Percentiles rank a stretch among this genome's conserved stretches.
These are phyloP conservation scores for Orthosia gracilis DNA, from an alignment of 2,888 invertebrate species.

Conservation along the genomic window DNA sequence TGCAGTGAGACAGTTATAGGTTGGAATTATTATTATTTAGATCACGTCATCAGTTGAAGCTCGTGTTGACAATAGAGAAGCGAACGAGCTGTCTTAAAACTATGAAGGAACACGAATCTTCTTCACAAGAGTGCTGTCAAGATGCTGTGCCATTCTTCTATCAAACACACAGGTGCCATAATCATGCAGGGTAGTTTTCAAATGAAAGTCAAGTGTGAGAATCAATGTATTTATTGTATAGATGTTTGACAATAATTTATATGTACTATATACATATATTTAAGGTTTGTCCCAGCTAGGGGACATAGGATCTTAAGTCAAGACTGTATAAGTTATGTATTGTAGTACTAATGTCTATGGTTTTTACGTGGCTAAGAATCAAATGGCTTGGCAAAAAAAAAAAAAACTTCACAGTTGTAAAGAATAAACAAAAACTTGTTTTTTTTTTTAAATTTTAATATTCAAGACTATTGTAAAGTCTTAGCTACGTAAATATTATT, in stretches of 20 bases:
- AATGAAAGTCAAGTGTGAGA: constrained; percentile 67
- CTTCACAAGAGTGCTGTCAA: constrained; percentile 42
- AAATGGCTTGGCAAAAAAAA: no score
- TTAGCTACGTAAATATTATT: constrained; percentile 20
- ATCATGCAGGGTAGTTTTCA: constrained; percentile 50
- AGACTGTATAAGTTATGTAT: constrained; percentile 11
- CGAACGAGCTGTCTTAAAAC: constrained; percentile 15
- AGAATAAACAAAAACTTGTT: not conserved
- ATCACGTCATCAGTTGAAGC: no score
- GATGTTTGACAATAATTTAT: constrained; percentile 51
- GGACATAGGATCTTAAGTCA: no score
- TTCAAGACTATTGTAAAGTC: not conserved
- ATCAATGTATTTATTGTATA: constrained; percentile 64
- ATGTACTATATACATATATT: constrained; percentile 28
- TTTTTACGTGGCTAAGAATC: constrained; percentile 35
- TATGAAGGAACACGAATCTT: constrained; percentile 46
- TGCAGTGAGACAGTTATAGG: no score
- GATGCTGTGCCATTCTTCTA: constrained; percentile 50
- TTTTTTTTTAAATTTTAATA: not conserved
- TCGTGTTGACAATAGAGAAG: no score
- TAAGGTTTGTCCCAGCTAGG: no score
- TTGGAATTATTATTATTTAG: no score
- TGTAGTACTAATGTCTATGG: constrained; percentile 25
- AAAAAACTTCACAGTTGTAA: no score
- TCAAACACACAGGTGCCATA: constrained; percentile 53